Evolutionary conservation across 2,888 invertebrate genomes (phyloP), one percentile per base, ranked within the genome.

Genomic region (Agrotis segetum): DNA sequence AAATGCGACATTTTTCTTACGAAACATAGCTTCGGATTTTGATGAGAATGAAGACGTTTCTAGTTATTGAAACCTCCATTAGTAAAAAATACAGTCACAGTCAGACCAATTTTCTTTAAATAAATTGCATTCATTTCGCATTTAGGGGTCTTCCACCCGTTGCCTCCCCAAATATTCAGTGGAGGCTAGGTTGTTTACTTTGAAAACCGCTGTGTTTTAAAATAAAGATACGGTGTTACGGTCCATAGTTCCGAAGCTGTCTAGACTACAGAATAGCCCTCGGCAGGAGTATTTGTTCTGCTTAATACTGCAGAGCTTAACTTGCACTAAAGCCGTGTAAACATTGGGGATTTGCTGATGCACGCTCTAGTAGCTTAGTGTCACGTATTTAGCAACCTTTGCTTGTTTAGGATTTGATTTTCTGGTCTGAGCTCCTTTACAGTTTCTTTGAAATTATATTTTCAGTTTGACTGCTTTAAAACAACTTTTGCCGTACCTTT

Each of bases 181-280:
- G 11, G 61, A 56, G 61, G 53, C 77, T 13, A 34, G 53, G 74
- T 70, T 79, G 68, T 74, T 68, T 79, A 69, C 80, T 82, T 83
- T 74, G 56, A 66, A 81, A 78, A 67, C 58, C 63, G 59, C 73
- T 78, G 75, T 55, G 65, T 82, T 82, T 40, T 78, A 82, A 69
- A 76, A 79, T 85, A 78, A 71, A 84, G 77, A 74, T 83, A 78
- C 77, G 24, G 47, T 76, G 29, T 47, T 67, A 71, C 19, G 66
- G 63, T 77, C 78, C 52, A 74, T 81, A 84, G 82, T 85, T 84
- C 70, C 63, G 73, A 85, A 83, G 82, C 71, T 84, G 87, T 89
- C 87, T 89, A 88, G 86, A 88, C 87, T 66, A 58, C 61, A 50
- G 67, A 81, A 82, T 82, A 71, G 74, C 66, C 76, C 47, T 64